Base-by-base conservation (phyloP, 2,888 invertebrate species). In the Venusia cambrica region DNA sequence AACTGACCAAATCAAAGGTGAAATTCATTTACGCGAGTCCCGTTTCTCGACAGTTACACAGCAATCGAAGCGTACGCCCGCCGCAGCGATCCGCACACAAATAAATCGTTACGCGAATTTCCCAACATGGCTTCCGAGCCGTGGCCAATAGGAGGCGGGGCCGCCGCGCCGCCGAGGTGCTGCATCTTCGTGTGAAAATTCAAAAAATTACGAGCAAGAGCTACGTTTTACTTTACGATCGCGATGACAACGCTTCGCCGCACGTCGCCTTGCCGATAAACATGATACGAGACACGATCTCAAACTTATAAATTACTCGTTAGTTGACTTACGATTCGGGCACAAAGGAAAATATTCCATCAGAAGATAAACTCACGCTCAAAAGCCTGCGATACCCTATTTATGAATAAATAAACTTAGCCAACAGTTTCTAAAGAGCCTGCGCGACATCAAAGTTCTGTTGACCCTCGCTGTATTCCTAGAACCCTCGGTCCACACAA, bases 41-140 rank as follows among this genome's bases (percentile, higher is more conserved):
- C 51, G 57, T 57, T 65, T 56, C 58, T 60, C 59, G 54, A 38
- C 51, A 47, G 61, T 62, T 56, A 57, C 62, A 63, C 59, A 60
- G 62, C 55, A 60, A 63, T 65, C 56, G 56, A 62, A 45, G 27
- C 67, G 63, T 51, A 60, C 60, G 60, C 53, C 50, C 51, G 51
- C 38, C 54, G 60, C 52, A 58, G 51, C 67, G 64, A 64, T 67
- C 63, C 63, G 72, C 65, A 68, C 70, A 76, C 69, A 73, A 78
- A 78, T 75, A 79, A 76, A 79, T 77, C 73, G 75, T 74, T 72
- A 70, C 72, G 71, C 66, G 72, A 75, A 72, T 79, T 80, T 77
- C 68, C 78, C 76, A 80, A 79, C 73, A 81, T 79, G 79, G 80
- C 80, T 74, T 72, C 79, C 76, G 61, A 64, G 66, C 58, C 56